These are phyloP conservation scores for Morpho achilles DNA, from an alignment of 2,888 invertebrate species.

Conservation along the genomic window DNA sequence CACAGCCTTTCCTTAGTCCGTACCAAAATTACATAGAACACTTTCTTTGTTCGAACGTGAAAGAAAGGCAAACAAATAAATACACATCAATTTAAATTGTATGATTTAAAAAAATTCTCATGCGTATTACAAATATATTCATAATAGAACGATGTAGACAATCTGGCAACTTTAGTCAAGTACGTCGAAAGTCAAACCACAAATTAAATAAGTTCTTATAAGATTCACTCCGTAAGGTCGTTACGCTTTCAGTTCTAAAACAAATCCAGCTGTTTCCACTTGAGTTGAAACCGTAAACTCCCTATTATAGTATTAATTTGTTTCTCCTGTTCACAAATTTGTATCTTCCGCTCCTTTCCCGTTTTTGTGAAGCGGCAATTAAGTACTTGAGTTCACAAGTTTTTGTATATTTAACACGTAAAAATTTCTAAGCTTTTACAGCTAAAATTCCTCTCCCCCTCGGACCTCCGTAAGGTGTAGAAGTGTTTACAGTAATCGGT, in stretches of 20 bases:
- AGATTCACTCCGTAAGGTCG: not conserved
- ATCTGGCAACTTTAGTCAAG: not conserved
- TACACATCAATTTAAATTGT: too few species aligned
- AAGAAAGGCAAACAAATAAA: too few species aligned
- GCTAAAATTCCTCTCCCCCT: too few species aligned
- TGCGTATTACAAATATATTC: slow-evolving; percentile 8
- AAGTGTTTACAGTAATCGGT: too few species aligned
- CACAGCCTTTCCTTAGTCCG: too few species aligned
- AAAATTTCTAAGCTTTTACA: slow-evolving; percentile 33
- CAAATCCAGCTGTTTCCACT: slow-evolving; percentile 65
- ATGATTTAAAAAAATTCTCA: not conserved
- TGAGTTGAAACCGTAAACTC: slow-evolving; percentile 36
- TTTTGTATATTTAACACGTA: slow-evolving; percentile 26
- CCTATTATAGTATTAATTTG: slow-evolving; percentile 59
- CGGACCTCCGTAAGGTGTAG: too few species aligned
- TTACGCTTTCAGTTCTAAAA: slow-evolving; percentile 4
- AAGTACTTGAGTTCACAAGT: slow-evolving; percentile 24
- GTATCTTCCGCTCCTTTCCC: slow-evolving; percentile 57
- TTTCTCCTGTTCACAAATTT: slow-evolving; percentile 71
- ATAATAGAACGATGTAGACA: not conserved
- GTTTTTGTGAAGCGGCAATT: slow-evolving; percentile 30
- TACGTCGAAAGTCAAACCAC: not conserved
- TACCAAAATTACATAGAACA: too few species aligned
- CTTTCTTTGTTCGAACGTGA: too few species aligned
- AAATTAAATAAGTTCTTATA: too few species aligned